Conservation (phyloP, 2,113 vertebrate species). For the Pachypanchax playfairii region DNA sequence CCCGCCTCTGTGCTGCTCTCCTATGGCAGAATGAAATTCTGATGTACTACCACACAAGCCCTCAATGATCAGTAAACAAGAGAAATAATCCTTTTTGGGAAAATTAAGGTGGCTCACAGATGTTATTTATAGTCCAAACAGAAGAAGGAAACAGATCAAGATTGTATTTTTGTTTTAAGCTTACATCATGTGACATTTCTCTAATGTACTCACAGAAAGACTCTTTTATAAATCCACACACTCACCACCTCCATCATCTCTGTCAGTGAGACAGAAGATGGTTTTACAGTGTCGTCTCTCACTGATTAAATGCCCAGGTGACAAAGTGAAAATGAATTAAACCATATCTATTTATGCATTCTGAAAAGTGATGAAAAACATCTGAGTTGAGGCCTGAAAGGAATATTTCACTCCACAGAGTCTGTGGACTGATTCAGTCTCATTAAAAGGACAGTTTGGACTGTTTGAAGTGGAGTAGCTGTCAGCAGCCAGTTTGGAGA, state of each 20-base stretch:
- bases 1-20: conserved; percentile 46
- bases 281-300: conserved; percentile 27
- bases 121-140: conserved; percentile 49
- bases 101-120: conserved; percentile 14
- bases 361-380: too few species aligned
- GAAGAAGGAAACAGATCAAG: conserved; percentile 38
- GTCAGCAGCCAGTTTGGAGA: too few species aligned
- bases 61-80: conserved; percentile 29
- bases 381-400: too few species aligned
- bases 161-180: conserved; percentile 51
- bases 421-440: neutral
- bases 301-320: conserved; percentile 23
- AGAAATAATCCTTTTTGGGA: conserved; percentile 41
- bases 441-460: neutral
- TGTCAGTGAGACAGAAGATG: conserved; percentile 20
- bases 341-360: conserved; percentile 14
- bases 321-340: conserved; percentile 49
- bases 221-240: conserved; percentile 1
- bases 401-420: too few species aligned
- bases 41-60: neutral
- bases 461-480: too few species aligned
- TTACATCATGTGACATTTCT: conserved; percentile 27
- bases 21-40: conserved; percentile 50
- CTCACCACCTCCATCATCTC: conserved; percentile 1
- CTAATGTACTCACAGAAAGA: conserved; percentile 19